Base-by-base conservation (phyloP, 2,113 vertebrate genomes). In the Paraplagusia blochii region DNA sequence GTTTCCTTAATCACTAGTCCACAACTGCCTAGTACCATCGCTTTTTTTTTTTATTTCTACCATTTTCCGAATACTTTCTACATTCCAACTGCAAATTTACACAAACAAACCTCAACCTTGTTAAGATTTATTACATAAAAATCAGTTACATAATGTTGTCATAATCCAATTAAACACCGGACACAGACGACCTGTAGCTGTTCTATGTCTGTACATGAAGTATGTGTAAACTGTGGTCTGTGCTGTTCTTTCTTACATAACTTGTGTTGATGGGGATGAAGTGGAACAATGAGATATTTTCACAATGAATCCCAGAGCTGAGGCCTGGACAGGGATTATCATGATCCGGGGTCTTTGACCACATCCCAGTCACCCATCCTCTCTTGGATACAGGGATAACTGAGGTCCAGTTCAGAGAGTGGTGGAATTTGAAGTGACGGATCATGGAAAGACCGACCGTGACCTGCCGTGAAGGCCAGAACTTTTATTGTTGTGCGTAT, bases 301-400 rank as follows among this genome's bases (percentile, higher is more conserved):
- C 44, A 62, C 40, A 51, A 17, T 69, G 65, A 66, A 48, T 46
- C 61, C 22, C 7, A 35, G 45, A 29, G 35, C 44, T 62, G 63
- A 68, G 63, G 44, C 63, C 39, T 19, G 29, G 54, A 51, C 15
- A 16, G 58, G 64, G 72, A 83, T 76, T 68, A 79, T 14, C 16
- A 19, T 11, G 57, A 73, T 77, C 38, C 53, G 63, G 17, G n/a
- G 19, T 58, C 38, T 45, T 40, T 40, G 35, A 58, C 44, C 29
- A 1, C 61, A 55, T 72, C 61, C 59, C 73, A 72, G 68, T 80
- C 72, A 67, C 55, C 42, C 29, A 36, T 29, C 16, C 60, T 68
- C 55, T 69, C 58, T 38, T 34, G 50, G 39, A 44, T 39, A 18
- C 43, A 33, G 33, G 52, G 43, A 70, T 68, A 53, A 53, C 19